Evolutionary conservation across 2,797 vertebrate species (phyloP).

Genomic region (Merluccius polli): DNA sequence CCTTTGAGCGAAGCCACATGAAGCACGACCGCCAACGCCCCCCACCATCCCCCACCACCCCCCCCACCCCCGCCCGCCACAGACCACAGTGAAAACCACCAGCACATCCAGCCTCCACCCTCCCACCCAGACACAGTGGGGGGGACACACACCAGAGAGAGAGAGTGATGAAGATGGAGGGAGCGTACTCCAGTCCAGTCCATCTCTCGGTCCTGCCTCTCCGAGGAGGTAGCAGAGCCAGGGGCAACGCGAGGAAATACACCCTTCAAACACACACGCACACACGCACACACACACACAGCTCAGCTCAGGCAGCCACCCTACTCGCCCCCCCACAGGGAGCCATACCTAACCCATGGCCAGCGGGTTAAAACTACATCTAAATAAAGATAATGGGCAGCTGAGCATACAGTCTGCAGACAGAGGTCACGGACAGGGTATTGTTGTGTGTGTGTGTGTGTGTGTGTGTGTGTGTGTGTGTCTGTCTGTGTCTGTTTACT

Average conservation of each 20-base stretch:
- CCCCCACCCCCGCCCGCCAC: constrained; percentile 8
- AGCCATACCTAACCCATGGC: constrained; percentile 51
- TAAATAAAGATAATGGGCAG: constrained; percentile 70
- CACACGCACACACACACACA: constrained; percentile 12
- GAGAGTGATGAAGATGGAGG: constrained; percentile 42
- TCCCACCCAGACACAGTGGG: constrained; percentile 26
- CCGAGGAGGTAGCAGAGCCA: constrained; percentile 30
- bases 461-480: constrained; percentile 19
- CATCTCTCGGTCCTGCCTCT: constrained; percentile 36
- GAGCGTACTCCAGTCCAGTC: constrained; percentile 31
- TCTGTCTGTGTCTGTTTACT: constrained; percentile 31
- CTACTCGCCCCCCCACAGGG: constrained; percentile 3
- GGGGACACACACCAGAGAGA: no score
- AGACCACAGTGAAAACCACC: constrained; percentile 8
- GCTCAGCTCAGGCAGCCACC: constrained; percentile 10
- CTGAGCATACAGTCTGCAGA: constrained; percentile 57
- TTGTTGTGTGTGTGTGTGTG: background rate
- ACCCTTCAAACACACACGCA: background rate
- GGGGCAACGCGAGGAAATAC: background rate
- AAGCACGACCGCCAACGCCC: no score
- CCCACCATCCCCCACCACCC: background rate
- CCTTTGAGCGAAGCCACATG: constrained; percentile 26
- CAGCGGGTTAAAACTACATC: constrained; percentile 53
- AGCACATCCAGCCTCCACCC: constrained; percentile 20
- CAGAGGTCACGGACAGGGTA: constrained; percentile 40